Evolutionary conservation across 2,888 invertebrate genomes (phyloP).

Genomic region (Imbricaverruca yamaguchii): DNA sequence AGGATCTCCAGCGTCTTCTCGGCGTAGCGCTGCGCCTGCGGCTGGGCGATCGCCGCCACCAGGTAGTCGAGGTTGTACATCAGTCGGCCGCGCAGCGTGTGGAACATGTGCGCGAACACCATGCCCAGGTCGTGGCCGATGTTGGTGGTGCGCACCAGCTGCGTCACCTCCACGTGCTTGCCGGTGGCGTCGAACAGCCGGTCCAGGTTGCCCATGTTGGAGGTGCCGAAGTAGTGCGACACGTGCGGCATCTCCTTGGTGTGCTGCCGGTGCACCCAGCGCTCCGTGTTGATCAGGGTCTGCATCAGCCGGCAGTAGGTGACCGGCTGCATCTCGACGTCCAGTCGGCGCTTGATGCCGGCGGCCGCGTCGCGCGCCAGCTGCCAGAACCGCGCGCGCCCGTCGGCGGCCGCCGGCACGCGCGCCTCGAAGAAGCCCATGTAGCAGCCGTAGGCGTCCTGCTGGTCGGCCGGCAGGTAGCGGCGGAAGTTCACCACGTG

Average conservation of each 20-base stretch:
- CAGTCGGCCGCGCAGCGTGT: conserved; percentile 32
- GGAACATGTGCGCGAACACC: conserved; percentile 33
- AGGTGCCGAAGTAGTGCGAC: conserved; percentile 33
- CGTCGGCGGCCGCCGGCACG: conserved; percentile 26
- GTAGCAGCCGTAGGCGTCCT: conserved; percentile 31
- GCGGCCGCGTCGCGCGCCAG: conserved; percentile 27
- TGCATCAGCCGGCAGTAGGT: conserved; percentile 28
- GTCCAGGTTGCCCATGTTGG: conserved; percentile 33
- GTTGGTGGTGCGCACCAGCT: conserved; percentile 30
- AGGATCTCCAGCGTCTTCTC: conserved; percentile 21
- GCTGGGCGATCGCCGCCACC: conserved; percentile 15
- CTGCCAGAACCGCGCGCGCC: conserved; percentile 31
- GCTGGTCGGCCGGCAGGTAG: conserved; percentile 29
- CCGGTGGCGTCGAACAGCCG: conserved; percentile 30
- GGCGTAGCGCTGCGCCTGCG: conserved; percentile 11
- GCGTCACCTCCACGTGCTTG: conserved; percentile 30
- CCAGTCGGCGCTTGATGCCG: conserved; percentile 24
- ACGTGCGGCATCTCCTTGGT: conserved; percentile 28
- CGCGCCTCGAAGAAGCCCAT: conserved; percentile 29
- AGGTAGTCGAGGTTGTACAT: conserved; percentile 33
- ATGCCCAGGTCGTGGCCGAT: conserved; percentile 33
- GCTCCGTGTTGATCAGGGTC: conserved; percentile 28
- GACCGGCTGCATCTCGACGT: conserved; percentile 28
- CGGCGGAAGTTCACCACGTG: conserved; percentile 34
- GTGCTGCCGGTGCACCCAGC: conserved; percentile 24